Base-by-base conservation (phyloP, 2,113 vertebrate genomes). In the Notarius lentiginosus region DNA sequence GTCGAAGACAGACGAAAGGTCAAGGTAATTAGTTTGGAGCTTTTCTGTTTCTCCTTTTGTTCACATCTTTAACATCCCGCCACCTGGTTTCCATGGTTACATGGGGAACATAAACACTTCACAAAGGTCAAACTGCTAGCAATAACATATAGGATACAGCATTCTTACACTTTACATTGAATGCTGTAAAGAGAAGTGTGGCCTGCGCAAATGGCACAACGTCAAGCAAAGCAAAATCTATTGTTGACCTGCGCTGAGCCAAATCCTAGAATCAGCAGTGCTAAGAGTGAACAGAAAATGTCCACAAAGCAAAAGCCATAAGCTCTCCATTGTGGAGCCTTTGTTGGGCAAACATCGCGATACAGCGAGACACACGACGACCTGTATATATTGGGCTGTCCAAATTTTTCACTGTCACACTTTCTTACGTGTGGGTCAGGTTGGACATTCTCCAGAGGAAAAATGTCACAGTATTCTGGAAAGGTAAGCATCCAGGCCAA, bases 391-490 rank as follows among this genome's bases (percentile, higher is more conserved):
- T 95, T 51, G 84, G 88, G 90, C 88, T 79, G 93, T 93, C 95
- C 95, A 94, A 92, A 56, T 83, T 91, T 93, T 86, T 91, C 20
- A 84, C 90, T 92, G 88, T 91, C 90, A 93, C 89, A 75, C 87
- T 87, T 91, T 92, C 94, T 92, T 91, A 92, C 91, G 94, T 91
- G 93, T 11, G 91, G 92, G 91, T 76, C 91, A 86, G 87, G 88
- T 94, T 94, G 94, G 94, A 95, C 72, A 89, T 30, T 86, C 93
- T 94, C 94, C 94, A 94, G 93, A 68, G 86, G 94, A 93, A 94
- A 76, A 88, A 97, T 97, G 97, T 97, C 96, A 53, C 97, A 97
- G 80, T 96, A 96, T 91, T 97, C 96, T 3, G 97, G 97, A 94
- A 97, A 97, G 96, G 97, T 98, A 95, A 97, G 96, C 95, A 89